These are phyloP conservation scores for Ascidia mentula DNA, from an alignment of 23 tunicate genomes.

Conservation along the genomic window DNA sequence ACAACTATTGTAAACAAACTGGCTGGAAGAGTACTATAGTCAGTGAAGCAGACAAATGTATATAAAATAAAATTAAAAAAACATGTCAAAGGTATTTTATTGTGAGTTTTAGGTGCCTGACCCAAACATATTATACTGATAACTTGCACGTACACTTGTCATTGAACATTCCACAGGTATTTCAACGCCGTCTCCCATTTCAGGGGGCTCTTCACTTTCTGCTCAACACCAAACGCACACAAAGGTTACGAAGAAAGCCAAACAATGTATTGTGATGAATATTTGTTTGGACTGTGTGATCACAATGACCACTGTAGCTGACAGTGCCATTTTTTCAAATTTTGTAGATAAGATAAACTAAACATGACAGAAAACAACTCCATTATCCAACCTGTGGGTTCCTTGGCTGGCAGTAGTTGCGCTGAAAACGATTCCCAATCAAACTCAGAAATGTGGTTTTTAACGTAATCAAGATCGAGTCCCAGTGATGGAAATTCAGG, in stretches of 20 bases:
- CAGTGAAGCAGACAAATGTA: too few species aligned
- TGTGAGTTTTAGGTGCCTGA: too few species aligned
- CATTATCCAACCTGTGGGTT: neutral
- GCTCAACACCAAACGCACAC: neutral
- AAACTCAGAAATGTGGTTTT: slow-evolving; percentile 36
- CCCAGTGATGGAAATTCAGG: slow-evolving; percentile 54
- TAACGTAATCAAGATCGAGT: slow-evolving; percentile 23
- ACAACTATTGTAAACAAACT: too few species aligned
- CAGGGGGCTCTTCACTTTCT: neutral
- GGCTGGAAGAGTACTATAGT: too few species aligned
- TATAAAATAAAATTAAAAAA: too few species aligned
- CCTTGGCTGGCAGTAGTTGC: slow-evolving; percentile 26
- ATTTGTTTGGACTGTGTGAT: too few species aligned
- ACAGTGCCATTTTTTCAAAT: too few species aligned
- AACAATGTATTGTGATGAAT: too few species aligned
- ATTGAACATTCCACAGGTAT: slow-evolving; percentile 64
- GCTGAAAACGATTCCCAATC: slow-evolving; percentile 58
- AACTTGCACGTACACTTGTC: slow-evolving; percentile 43
- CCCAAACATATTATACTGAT: too few species aligned
- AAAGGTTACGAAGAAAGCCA: too few species aligned
- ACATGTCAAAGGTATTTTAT: too few species aligned
- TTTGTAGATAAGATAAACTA: neutral
- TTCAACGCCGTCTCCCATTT: neutral
- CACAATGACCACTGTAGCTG: too few species aligned
- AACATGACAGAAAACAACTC: neutral